phyloP scores from a whole-genome alignment of 2,888 invertebrate genomes.

The Drosophila atripex region DNA sequence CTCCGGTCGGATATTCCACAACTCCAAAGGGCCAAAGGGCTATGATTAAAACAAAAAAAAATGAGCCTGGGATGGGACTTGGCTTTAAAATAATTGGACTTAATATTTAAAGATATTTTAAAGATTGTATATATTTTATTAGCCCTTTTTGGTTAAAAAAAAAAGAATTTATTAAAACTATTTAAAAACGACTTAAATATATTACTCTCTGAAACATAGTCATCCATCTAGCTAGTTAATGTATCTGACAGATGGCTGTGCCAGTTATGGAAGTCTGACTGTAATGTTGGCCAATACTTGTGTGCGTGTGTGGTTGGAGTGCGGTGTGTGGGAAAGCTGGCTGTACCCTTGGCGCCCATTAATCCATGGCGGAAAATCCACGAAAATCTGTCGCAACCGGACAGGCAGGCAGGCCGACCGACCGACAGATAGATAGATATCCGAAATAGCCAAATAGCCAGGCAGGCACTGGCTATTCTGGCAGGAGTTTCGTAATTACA shows the following conservation, averaged over 20 bases:
- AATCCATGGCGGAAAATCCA: conserved; percentile 65
- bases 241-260: background rate
- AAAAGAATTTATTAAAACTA: too few relatives aligned
- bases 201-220: background rate
- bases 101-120: too few relatives aligned
- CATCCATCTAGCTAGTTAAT: background rate
- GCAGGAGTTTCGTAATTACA: conserved; percentile 70
- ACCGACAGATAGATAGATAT: conserved; percentile 18
- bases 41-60: too few relatives aligned
- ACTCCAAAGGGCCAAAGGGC: background rate
- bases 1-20: conserved; percentile 6
- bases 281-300: conserved; percentile 67
- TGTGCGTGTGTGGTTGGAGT: conserved; percentile 27
- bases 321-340: conserved; percentile 63
- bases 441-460: conserved; percentile 74
- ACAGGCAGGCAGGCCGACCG: background rate
- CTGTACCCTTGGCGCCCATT: conserved; percentile 72
- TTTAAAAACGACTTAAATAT: too few relatives aligned
- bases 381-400: conserved; percentile 52
- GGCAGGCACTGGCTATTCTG: conserved; percentile 29
- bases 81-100: background rate
- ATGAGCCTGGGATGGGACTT: too few relatives aligned
- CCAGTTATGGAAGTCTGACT: conserved; percentile 14
- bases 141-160: too few relatives aligned
- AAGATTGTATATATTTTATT: too few relatives aligned